Evolutionary conservation across 2,113 vertebrate genomes (phyloP).

Genomic region (Macrotus californicus): DNA sequence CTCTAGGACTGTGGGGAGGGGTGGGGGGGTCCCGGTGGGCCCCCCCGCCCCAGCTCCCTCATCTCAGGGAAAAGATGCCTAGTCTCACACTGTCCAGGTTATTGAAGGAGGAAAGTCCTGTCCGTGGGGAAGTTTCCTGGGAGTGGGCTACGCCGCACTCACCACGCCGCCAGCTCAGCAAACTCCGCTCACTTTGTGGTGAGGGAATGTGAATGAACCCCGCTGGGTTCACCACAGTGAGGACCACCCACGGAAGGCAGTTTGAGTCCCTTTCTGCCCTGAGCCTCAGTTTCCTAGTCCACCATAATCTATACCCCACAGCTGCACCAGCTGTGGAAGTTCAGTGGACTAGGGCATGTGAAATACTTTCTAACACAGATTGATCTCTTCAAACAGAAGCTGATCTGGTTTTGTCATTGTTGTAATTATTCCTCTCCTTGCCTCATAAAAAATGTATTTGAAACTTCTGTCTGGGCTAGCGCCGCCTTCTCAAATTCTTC

Average conservation of each 20-base stretch:
- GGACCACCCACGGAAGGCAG: not conserved
- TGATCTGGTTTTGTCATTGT: not conserved
- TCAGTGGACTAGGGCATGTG: not conserved
- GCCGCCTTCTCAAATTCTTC: not conserved
- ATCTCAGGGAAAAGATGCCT: not conserved
- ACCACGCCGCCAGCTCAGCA: not conserved
- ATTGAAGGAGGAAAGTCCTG: not conserved
- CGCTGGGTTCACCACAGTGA: not conserved
- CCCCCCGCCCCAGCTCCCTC: too few relatives aligned
- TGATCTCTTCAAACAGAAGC: not conserved
- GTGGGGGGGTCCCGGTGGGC: too few relatives aligned
- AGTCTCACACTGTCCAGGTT: not conserved
- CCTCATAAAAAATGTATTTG: not conserved
- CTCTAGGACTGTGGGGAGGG: not conserved
- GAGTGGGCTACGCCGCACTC: not conserved
- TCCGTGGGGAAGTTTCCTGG: not conserved
- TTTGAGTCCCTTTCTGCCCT: not conserved
- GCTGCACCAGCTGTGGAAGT: not conserved
- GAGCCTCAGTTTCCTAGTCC: not conserved
- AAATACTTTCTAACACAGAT: not conserved
- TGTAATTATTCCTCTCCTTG: not conserved
- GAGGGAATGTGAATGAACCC: rapidly evolving
- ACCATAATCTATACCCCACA: not conserved
- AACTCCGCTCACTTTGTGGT: not conserved
- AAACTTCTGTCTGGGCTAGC: not conserved